Percentiles rank a stretch among this genome's conserved stretches.
Evolutionary conservation across 2,113 vertebrate genomes (phyloP).

Genomic region (Corydoras sp.): DNA sequence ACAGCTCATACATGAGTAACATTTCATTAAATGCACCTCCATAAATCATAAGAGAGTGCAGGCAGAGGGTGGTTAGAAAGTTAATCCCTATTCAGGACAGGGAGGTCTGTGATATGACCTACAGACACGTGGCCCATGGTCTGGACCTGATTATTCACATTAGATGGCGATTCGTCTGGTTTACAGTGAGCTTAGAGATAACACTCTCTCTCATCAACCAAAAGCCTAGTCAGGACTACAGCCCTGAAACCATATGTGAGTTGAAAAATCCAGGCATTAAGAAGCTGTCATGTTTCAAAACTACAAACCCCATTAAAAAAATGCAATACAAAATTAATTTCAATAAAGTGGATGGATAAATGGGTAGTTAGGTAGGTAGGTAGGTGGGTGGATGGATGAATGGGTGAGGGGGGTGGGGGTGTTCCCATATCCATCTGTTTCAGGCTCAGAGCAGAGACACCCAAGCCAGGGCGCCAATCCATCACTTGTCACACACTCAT

Average conservation of each 20-base stretch:
- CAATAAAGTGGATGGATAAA: too few relatives aligned
- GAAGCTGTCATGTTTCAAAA: too few relatives aligned
- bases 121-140: conserved; percentile 49
- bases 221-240: conserved; percentile 55
- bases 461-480: too few relatives aligned
- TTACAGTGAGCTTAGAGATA: conserved; percentile 51
- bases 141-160: conserved; percentile 65
- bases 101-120: conserved; percentile 27
- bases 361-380: too few relatives aligned
- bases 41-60: conserved; percentile 46
- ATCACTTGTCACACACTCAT: too few relatives aligned
- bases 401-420: too few relatives aligned
- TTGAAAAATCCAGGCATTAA: conserved; percentile 41
- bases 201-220: conserved; percentile 60
- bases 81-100: conserved; percentile 25
- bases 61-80: conserved; percentile 30
- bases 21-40: conserved; percentile 34
- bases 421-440: too few relatives aligned
- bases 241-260: conserved; percentile 47
- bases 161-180: conserved; percentile 58
- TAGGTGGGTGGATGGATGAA: too few relatives aligned
- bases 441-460: too few relatives aligned
- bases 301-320: too few relatives aligned
- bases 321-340: too few relatives aligned
- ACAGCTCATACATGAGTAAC: conserved; percentile 29